phyloP scores from a whole-genome alignment of 2,113 vertebrate genomes.

The Callionymus lyra region DNA sequence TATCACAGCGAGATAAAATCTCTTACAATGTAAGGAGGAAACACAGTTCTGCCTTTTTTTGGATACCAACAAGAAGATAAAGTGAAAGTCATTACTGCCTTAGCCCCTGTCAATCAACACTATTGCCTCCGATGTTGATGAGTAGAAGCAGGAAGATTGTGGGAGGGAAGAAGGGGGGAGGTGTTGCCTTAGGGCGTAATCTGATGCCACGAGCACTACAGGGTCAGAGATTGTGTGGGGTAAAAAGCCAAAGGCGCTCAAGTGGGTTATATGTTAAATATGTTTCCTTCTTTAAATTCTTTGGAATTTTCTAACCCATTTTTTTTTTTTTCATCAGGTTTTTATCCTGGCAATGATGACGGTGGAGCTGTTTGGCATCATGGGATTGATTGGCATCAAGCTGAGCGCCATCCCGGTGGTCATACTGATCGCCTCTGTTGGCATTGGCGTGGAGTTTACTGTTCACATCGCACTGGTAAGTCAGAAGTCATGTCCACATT shows the following conservation, averaged over 20 bases:
- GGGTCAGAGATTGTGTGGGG: conserved; percentile 40
- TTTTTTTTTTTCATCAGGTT: conserved; percentile 65
- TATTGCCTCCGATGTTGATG: conserved; percentile 24
- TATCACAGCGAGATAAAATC: too few species aligned
- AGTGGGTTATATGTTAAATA: conserved; percentile 8
- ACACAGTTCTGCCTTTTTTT: too few species aligned
- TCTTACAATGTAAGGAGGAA: too few species aligned
- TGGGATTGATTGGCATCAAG: conserved; percentile 98
- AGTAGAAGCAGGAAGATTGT: conserved; percentile 18
- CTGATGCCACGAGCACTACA: conserved; percentile 35
- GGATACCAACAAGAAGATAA: too few species aligned
- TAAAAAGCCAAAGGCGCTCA: conserved; percentile 19
- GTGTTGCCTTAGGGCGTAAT: conserved; percentile 44
- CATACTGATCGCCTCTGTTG: conserved; percentile 92
- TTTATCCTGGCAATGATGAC: conserved; percentile 94
- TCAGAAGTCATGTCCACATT: conserved; percentile 3
- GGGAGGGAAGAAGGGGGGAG: conserved; percentile 4
- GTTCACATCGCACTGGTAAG: conserved; percentile 93
- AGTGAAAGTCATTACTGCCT: conserved; percentile 19
- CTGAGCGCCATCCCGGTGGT: conserved; percentile 96
- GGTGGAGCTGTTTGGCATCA: conserved; percentile 95
- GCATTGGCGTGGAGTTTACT: conserved; percentile 96
- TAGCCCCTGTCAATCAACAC: conserved; percentile 38
- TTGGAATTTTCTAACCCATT: not conserved
- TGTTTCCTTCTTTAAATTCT: not conserved